Evolutionary conservation across 2,888 invertebrate species (phyloP).

Genomic region (Dynastes tityus): DNA sequence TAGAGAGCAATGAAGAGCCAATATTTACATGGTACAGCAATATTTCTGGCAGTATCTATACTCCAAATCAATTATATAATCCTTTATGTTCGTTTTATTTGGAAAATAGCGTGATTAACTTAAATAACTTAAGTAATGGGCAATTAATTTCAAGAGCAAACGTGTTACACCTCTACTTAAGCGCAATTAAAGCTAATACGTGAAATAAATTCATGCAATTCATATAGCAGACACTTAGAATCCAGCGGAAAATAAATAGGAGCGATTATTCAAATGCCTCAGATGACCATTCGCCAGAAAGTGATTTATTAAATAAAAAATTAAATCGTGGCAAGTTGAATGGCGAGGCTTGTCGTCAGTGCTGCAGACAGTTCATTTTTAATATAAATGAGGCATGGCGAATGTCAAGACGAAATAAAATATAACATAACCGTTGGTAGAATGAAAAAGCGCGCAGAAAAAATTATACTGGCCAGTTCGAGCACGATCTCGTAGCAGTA

Average conservation of each 20-base stretch:
- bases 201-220: slow-evolving; percentile 21
- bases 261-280: slow-evolving; percentile 49
- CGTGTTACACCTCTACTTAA: neutral
- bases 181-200: slow-evolving; percentile 3
- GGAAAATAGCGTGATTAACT: too few relatives aligned
- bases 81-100: too few relatives aligned
- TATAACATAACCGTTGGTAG: slow-evolving; percentile 36
- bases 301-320: slow-evolving; percentile 55
- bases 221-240: slow-evolving; percentile 31
- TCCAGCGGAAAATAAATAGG: slow-evolving; percentile 42
- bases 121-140: too few relatives aligned
- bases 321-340: slow-evolving; percentile 62
- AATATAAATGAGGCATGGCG: slow-evolving; percentile 66
- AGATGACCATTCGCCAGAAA: slow-evolving; percentile 49
- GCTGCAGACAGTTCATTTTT: slow-evolving; percentile 71
- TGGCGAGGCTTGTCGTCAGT: slow-evolving; percentile 68
- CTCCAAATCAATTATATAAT: too few relatives aligned
- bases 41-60: too few relatives aligned
- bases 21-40: too few relatives aligned
- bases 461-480: slow-evolving; percentile 16
- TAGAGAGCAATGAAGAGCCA: too few relatives aligned
- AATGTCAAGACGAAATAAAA: slow-evolving; percentile 53
- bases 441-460: slow-evolving; percentile 32
- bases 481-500: slow-evolving; percentile 19
- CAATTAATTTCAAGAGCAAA: too few relatives aligned